Conservation (phyloP, 2,888 invertebrate genomes). For the Catocala nupta region DNA sequence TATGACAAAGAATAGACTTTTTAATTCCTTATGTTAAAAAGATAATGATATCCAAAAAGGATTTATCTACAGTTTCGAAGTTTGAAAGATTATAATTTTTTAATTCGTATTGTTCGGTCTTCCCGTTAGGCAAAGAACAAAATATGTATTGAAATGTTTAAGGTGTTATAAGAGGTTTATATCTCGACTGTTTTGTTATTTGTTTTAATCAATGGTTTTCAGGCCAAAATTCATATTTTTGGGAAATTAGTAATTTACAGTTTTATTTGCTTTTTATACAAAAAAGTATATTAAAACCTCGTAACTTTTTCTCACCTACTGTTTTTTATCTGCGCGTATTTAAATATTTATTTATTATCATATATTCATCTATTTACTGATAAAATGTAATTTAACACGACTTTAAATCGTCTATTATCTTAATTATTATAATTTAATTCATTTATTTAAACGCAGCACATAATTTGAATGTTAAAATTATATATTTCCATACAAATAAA, state of each 20-base stretch:
- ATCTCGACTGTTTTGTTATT: not conserved
- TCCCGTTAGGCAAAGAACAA: slow-evolving; percentile 23
- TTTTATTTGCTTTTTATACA: too few species aligned
- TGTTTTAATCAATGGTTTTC: slow-evolving; percentile 2
- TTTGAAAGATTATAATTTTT: slow-evolving; percentile 31
- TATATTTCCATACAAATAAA: too few species aligned
- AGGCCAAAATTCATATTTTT: slow-evolving; percentile 1
- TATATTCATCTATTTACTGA: too few species aligned
- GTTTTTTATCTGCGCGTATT: too few species aligned
- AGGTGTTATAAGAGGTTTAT: slow-evolving; percentile 36
- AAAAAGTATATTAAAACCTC: too few species aligned
- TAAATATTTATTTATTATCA: too few species aligned
- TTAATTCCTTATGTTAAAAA: slow-evolving; percentile 21
- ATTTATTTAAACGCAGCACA: not conserved
- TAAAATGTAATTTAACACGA: too few species aligned
- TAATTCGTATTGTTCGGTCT: slow-evolving; percentile 30
- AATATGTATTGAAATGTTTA: slow-evolving; percentile 26
- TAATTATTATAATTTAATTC: slow-evolving; percentile 9
- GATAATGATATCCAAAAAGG: slow-evolving; percentile 24
- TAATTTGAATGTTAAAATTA: too few species aligned
- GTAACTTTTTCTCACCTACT: too few species aligned
- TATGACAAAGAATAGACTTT: not conserved
- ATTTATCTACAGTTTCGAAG: slow-evolving; percentile 19
- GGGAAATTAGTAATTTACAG: too few species aligned
- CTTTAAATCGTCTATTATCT: too few species aligned